Percentiles rank a stretch among this genome's conserved stretches.
Evolutionary conservation across 2,113 vertebrate genomes (phyloP).

Genomic region (Tetrax tetrax): DNA sequence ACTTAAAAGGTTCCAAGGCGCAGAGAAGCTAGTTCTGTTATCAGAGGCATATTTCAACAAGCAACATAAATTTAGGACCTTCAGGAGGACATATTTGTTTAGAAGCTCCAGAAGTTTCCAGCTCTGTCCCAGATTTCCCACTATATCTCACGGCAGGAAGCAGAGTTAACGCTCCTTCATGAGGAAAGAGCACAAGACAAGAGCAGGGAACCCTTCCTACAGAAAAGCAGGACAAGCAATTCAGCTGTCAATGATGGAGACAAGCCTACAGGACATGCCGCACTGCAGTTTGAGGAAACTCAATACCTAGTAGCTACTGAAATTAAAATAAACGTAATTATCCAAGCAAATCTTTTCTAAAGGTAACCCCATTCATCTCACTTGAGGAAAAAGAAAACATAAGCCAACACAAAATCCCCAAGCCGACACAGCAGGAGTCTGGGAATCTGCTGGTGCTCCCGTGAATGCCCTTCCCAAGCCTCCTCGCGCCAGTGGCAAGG

Average conservation of each 20-base stretch:
- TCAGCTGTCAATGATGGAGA: neutral
- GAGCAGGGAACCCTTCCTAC: neutral
- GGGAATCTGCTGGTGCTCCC: neutral
- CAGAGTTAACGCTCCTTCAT: neutral
- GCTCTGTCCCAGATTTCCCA: neutral
- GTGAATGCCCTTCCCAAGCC: neutral
- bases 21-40: neutral
- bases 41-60: neutral
- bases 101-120: neutral
- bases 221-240: neutral
- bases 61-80: neutral
- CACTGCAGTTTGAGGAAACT: neutral
- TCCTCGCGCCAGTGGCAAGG: accelerated
- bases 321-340: neutral
- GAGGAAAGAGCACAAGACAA: neutral
- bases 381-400: neutral
- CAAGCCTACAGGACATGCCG: neutral
- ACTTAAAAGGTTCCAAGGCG: neutral
- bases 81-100: neutral
- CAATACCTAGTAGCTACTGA: neutral
- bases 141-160: neutral
- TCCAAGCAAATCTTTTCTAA: neutral
- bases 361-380: neutral
- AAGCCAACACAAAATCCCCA: neutral
- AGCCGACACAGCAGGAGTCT: neutral